Evolutionary conservation across 2,888 invertebrate genomes (phyloP).

Genomic region (Rapana venosa): DNA sequence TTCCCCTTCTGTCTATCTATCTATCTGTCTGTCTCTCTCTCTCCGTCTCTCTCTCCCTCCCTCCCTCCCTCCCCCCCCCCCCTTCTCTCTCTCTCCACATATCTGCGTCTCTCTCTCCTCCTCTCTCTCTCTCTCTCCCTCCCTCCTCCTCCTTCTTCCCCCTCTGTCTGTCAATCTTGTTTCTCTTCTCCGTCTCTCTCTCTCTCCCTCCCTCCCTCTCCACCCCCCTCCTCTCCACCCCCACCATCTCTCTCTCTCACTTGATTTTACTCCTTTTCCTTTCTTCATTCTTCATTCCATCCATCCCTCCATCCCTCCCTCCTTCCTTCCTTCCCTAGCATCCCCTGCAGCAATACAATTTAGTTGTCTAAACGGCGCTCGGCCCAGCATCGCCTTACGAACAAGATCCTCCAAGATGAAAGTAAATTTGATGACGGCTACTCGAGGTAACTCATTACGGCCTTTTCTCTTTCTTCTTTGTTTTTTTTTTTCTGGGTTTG

Average conservation of each 20-base stretch:
- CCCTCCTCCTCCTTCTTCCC: not conserved
- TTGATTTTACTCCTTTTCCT: not conserved
- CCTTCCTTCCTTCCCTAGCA: not conserved
- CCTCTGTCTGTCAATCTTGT: not conserved
- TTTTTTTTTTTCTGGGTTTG: too few relatives aligned
- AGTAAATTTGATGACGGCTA: not conserved
- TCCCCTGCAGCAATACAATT: not conserved
- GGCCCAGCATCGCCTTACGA: too few relatives aligned
- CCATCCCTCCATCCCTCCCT: not conserved
- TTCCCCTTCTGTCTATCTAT: not conserved
- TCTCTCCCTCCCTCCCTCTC: not conserved
- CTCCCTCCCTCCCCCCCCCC: not conserved
- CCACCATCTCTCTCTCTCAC: too few relatives aligned
- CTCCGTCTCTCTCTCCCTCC: not conserved
- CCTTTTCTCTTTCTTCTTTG: too few relatives aligned
- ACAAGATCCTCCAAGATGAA: not conserved
- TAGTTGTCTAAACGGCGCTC: too few relatives aligned
- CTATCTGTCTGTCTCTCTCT: not conserved
- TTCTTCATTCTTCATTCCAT: not conserved
- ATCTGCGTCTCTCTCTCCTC: not conserved
- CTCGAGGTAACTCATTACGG: too few relatives aligned
- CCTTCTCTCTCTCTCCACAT: not conserved
- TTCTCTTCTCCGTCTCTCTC: not conserved
- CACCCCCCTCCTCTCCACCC: not conserved
- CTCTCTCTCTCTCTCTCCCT: not conserved